Evolutionary conservation across 2,797 vertebrate species (phyloP).

Genomic region (Myotis pilosus): DNA sequence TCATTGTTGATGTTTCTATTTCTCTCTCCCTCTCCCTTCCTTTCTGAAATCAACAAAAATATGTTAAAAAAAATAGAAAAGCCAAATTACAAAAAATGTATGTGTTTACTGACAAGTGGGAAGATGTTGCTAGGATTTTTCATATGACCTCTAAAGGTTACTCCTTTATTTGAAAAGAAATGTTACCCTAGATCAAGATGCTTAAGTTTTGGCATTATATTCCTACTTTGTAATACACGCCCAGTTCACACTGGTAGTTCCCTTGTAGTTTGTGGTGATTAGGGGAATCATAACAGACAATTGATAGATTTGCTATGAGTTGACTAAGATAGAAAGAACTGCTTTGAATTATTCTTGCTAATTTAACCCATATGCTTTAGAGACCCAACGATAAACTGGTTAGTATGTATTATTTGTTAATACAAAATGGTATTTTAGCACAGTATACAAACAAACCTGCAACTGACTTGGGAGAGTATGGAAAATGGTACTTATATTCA

Average conservation of each 20-base stretch:
- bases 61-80: not conserved
- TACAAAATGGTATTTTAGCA: not conserved
- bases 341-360: not conserved
- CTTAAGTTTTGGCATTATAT: not conserved
- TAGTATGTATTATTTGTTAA: not conserved
- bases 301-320: not conserved
- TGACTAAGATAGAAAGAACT: slow-evolving; percentile 41
- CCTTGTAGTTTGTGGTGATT: not conserved
- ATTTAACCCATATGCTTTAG: not conserved
- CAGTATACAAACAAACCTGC: not conserved
- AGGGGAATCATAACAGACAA: not conserved
- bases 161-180: slow-evolving; percentile 27
- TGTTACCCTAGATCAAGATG: not conserved
- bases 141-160: not conserved
- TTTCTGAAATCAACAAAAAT: no score
- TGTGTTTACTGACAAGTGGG: slow-evolving; percentile 19
- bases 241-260: not conserved
- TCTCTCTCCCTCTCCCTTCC: no score
- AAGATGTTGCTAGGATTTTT: slow-evolving; percentile 7
- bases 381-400: not conserved
- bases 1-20: no score
- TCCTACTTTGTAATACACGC: not conserved
- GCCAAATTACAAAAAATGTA: not conserved
- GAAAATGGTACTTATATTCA: not conserved
- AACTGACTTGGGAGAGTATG: not conserved